Evolutionary conservation across 2,797 vertebrate genomes (phyloP).

Genomic region (Sebastes nivosus): DNA sequence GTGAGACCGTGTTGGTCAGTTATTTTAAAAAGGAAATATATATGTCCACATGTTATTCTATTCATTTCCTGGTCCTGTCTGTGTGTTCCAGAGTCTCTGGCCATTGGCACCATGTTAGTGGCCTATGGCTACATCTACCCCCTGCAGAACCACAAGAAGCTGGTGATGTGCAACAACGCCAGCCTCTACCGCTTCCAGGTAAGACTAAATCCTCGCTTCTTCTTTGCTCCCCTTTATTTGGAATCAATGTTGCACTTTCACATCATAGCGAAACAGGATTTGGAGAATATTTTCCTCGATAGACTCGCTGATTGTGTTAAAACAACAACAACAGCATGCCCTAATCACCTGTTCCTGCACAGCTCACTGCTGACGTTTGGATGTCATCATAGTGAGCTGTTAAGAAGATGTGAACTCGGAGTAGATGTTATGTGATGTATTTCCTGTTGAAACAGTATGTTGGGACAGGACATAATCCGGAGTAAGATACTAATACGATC

Average conservation of each 20-base stretch:
- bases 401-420: too few relatives aligned
- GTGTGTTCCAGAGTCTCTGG: constrained; percentile 84
- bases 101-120: constrained; percentile 89
- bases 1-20: too few relatives aligned
- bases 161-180: constrained; percentile 85
- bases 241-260: neutral
- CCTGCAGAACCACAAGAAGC: constrained; percentile 92
- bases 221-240: neutral
- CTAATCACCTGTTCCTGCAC: neutral
- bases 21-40: neutral
- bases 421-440: neutral
- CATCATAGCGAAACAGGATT: neutral
- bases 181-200: constrained; percentile 96
- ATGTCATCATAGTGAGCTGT: neutral
- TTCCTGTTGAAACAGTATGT: neutral
- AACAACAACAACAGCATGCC: neutral
- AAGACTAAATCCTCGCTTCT: neutral
- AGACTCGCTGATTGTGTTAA: neutral
- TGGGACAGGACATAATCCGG: neutral
- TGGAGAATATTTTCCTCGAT: neutral
- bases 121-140: constrained; percentile 95
- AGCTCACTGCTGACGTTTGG: neutral
- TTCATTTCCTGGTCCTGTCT: neutral
- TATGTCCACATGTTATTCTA: too few relatives aligned
- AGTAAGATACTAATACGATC: neutral